A percentile compares a stretch with the other conserved stretches of the same genome.
phyloP scores from a whole-genome alignment of 2,888 invertebrate species.

The Agrotis clavis region DNA sequence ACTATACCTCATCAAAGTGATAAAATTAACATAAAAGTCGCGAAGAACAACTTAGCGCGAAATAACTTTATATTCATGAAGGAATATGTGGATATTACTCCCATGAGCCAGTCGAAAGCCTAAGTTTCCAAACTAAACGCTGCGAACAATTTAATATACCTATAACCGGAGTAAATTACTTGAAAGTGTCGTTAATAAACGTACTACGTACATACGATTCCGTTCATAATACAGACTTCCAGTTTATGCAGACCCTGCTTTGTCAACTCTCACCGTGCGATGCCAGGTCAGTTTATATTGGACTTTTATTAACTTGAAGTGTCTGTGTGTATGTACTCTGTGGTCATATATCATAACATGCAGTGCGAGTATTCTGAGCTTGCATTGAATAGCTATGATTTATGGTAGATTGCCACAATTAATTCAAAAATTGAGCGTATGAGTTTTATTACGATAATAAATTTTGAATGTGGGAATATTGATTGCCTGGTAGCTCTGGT shows the following conservation, averaged over 20 bases:
- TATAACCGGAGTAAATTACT: conserved; percentile 59
- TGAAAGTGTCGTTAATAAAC: conserved; percentile 61
- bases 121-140: conserved; percentile 58
- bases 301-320: background rate
- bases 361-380: conserved; percentile 54
- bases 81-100: conserved; percentile 52
- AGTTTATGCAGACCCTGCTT: background rate
- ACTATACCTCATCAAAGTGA: conserved; percentile 7
- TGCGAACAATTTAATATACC: conserved; percentile 56
- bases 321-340: conserved; percentile 27
- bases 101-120: conserved; percentile 45
- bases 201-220: conserved; percentile 25
- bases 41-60: conserved; percentile 15
- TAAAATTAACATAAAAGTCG: conserved; percentile 34
- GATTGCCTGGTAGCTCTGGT: conserved; percentile 25
- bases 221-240: background rate
- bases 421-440: conserved; percentile 55
- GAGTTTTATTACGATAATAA: conserved; percentile 51
- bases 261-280: background rate
- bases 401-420: conserved; percentile 51
- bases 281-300: conserved; percentile 3
- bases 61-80: conserved; percentile 55
- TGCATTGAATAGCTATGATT: conserved; percentile 60
- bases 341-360: conserved; percentile 55
- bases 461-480: conserved; percentile 34